Percentiles rank a stretch among this genome's conserved stretches.
Evolutionary conservation across 2,797 vertebrate species (phyloP).

Genomic region (Thunnus albacares): DNA sequence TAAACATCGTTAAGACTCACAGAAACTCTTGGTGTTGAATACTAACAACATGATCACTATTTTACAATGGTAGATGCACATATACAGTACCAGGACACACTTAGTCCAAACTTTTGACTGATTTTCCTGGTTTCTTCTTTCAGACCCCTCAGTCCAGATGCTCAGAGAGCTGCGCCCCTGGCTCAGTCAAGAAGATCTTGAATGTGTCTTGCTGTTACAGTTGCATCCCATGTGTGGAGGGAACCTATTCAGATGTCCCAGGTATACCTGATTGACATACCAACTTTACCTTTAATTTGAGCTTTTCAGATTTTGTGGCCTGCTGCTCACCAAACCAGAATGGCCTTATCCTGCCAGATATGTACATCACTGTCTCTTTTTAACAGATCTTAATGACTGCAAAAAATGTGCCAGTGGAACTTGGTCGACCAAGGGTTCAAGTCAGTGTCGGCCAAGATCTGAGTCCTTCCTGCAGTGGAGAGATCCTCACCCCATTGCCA

Average conservation of each 20-base stretch:
- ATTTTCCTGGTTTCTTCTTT: not conserved
- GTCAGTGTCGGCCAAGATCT: slow-evolving; percentile 38
- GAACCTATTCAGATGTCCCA: slow-evolving; percentile 69
- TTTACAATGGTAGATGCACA: no score
- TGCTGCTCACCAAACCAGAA: not conserved
- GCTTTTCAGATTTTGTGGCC: not conserved
- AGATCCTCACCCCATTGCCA: slow-evolving; percentile 66
- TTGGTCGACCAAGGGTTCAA: slow-evolving; percentile 58
- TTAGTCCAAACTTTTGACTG: no score
- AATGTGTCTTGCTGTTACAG: slow-evolving; percentile 79
- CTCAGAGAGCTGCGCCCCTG: slow-evolving; percentile 71
- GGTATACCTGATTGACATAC: slow-evolving; percentile 57
- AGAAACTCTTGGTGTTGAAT: no score
- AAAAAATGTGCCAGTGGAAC: slow-evolving; percentile 55
- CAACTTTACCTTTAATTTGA: not conserved
- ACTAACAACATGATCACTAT: no score
- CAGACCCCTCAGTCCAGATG: slow-evolving; percentile 77
- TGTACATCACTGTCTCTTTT: not conserved
- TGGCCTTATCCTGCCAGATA: not conserved
- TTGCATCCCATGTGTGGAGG: slow-evolving; percentile 74
- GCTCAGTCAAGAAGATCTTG: slow-evolving; percentile 74
- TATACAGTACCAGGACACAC: no score
- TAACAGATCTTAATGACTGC: slow-evolving; percentile 69
- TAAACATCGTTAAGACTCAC: not conserved
- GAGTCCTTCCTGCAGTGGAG: slow-evolving; percentile 72